Percentiles rank a stretch among this genome's conserved stretches.
phyloP scores from a whole-genome alignment of 2,113 vertebrate species.

The Panurus biarmicus region DNA sequence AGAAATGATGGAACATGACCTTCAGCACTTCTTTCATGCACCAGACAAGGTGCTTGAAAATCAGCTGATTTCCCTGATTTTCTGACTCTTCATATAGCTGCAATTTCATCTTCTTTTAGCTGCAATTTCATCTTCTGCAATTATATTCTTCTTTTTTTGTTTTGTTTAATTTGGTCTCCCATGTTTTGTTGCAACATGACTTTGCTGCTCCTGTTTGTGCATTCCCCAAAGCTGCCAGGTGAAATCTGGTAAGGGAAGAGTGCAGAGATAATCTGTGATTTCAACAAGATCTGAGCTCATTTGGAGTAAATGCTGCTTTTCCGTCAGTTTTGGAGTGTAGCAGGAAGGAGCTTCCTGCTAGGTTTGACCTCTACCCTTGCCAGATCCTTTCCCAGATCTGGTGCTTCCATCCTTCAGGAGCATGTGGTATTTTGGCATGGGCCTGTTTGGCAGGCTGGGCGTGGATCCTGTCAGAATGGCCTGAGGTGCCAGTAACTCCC shows the following conservation, averaged over 20 bases:
- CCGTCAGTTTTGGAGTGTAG: background rate
- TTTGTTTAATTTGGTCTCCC: background rate
- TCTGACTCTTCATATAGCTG: background rate
- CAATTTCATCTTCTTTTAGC: background rate
- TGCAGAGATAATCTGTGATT: background rate
- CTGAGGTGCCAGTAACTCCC: background rate
- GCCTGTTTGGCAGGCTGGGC: background rate
- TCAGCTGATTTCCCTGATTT: background rate
- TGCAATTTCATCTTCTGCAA: background rate
- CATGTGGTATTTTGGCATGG: fast-evolving
- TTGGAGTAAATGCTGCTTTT: background rate
- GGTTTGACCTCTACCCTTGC: background rate
- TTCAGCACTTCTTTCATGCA: background rate
- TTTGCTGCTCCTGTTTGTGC: background rate
- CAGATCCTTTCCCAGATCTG: background rate
- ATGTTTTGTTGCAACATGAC: background rate
- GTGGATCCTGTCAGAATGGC: fast-evolving
- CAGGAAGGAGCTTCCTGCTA: background rate
- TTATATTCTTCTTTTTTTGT: background rate
- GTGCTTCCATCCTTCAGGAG: background rate
- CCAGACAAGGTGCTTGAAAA: background rate
- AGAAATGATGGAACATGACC: background rate
- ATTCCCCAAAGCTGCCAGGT: background rate
- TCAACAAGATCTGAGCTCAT: background rate
- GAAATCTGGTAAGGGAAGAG: background rate